Evolutionary conservation across 2,888 invertebrate species (phyloP).

Genomic region (Vanessa cardui): DNA sequence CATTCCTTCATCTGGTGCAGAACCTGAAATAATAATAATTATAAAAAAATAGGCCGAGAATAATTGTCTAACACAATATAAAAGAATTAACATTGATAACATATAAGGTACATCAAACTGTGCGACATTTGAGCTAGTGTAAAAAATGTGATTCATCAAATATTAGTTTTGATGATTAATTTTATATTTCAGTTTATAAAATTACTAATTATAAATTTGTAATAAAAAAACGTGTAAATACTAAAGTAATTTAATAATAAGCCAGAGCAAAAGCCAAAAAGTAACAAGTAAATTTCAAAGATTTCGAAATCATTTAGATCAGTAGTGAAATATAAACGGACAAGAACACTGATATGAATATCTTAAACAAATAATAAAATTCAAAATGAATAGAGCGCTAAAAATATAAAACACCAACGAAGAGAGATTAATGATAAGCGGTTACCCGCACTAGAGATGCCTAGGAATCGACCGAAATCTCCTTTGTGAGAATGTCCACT

Average conservation of each 20-base stretch:
- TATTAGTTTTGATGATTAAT: background rate
- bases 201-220: background rate
- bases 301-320: constrained; percentile 27
- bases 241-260: constrained; percentile 19
- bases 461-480: constrained; percentile 86
- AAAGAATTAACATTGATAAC: constrained; percentile 12
- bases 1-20: constrained; percentile 80
- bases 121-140: background rate
- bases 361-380: constrained; percentile 42
- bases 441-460: constrained; percentile 85
- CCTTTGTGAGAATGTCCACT: constrained; percentile 75
- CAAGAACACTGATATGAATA: constrained; percentile 43
- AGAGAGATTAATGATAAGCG: constrained; percentile 62
- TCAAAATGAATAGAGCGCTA: constrained; percentile 36
- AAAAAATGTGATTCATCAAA: background rate
- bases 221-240: constrained; percentile 10
- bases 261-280: constrained; percentile 35
- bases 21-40: constrained; percentile 58
- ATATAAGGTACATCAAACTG: constrained; percentile 4
- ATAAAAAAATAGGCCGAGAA: background rate
- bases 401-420: constrained; percentile 59
- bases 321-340: constrained; percentile 45
- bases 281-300: constrained; percentile 18
- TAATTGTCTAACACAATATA: constrained; percentile 18
- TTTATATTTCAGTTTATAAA: background rate